Conservation (phyloP, 2,888 invertebrate species). For the Scaptomyza flava region DNA sequence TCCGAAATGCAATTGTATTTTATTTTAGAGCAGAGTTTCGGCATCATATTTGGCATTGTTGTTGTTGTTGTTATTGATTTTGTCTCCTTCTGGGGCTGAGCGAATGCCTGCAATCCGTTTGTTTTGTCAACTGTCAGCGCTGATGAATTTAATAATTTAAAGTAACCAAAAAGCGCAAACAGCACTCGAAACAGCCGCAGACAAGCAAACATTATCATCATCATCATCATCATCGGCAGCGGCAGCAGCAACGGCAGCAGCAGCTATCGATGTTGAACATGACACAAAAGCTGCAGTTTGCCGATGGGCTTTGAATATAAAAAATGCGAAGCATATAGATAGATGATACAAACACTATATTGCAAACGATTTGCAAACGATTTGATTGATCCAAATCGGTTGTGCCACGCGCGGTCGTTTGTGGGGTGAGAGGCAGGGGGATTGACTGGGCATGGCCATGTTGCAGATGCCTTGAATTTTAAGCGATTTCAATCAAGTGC, state of each 20-base stretch:
- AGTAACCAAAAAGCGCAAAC: slow-evolving; percentile 38
- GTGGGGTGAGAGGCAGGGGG: neutral
- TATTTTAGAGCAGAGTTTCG: slow-evolving; percentile 71
- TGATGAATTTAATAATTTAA: slow-evolving; percentile 76
- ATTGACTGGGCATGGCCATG: slow-evolving; percentile 44
- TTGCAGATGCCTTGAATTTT: slow-evolving; percentile 75
- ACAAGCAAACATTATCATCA: slow-evolving; percentile 41
- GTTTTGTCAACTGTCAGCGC: slow-evolving; percentile 73
- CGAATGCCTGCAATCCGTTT: slow-evolving; percentile 54
- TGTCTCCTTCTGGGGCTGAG: slow-evolving; percentile 9
- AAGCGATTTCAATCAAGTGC: slow-evolving; percentile 60
- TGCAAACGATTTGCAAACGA: slow-evolving; percentile 65
- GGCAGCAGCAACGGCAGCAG: slow-evolving; percentile 21
- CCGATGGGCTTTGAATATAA: slow-evolving; percentile 76
- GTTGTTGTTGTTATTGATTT: slow-evolving; percentile 19
- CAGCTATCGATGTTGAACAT: slow-evolving; percentile 62
- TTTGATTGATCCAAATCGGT: slow-evolving; percentile 49
- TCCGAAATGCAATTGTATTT: slow-evolving; percentile 63
- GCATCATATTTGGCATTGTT: neutral
- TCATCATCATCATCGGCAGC: slow-evolving; percentile 21
- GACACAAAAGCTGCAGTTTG: slow-evolving; percentile 76
- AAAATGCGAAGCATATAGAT: slow-evolving; percentile 49
- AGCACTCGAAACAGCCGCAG: slow-evolving; percentile 18
- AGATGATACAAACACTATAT: slow-evolving; percentile 15
- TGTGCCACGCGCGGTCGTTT: neutral